Evolutionary conservation across 1,140 invertebrate species (phyloP), one percentile per base, ranked within the genome.

Genomic region (Pseudomyrmex gracilis): DNA sequence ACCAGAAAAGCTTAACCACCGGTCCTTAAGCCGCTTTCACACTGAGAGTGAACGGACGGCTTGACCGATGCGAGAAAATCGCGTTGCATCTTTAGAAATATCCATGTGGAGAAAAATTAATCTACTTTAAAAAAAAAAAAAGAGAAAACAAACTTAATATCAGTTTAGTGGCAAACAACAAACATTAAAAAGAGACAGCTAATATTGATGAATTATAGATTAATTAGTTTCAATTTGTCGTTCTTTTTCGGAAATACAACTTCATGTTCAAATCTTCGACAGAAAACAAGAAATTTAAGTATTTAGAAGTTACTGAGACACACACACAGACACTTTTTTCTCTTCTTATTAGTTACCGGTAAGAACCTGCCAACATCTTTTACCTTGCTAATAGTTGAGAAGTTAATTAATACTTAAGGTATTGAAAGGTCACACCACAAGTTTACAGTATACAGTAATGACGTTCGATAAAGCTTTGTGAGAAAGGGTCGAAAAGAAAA

Each of bases 1-100:
- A 93, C 90, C 90, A 85, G 87, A 91, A 91, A 92, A 93, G 85
- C 83, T 86, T 84, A 86, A 87, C 85, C 77, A 68, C 64, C 74
- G 82, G 43, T 85, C 73, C 77, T 87, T 88, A 77, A 85, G 84
- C 70, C 61, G 71, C 53, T 45, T 63, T 85, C 82, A 83, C 85
- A 82, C 74, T 49, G 66, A 53, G 24, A 61, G 15, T 53, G 73
- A 74, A 74, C 70, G 60, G 34, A 60, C 43, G 49, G 47, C 43
- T 66, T 34, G 68, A 57, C 70, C 22, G 57, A 55, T 51, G 34
- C 68, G 47, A n/a, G 47, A 73, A 74, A 74, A 63, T 66, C 17
- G 13, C 4, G 20, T n/a, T 2, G 34, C 15, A 49, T 67, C 66
- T 12, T 12, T 17, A 0, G 55, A 55, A 85, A 22, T 45, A 60